These are phyloP conservation scores for Amaurobius ferox DNA, from an alignment of 2,888 invertebrate genomes.

Conservation along the genomic window DNA sequence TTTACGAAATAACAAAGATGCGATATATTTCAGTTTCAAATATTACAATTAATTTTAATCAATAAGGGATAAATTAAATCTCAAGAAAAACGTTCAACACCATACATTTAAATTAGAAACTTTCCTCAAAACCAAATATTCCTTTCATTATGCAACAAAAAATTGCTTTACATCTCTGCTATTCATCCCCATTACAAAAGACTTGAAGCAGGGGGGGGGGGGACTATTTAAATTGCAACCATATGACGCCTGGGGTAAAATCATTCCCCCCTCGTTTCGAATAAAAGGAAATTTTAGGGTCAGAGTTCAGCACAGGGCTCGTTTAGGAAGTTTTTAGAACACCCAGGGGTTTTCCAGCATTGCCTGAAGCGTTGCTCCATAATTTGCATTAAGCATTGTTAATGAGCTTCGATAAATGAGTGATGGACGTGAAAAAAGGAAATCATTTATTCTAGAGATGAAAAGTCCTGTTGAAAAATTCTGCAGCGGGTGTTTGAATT, in stretches of 20 bases:
- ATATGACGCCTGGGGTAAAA: conserved; percentile 12
- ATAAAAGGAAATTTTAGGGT: background rate
- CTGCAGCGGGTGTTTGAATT: too few relatives aligned
- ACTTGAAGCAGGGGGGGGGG: too few relatives aligned
- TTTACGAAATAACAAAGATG: too few relatives aligned
- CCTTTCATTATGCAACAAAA: background rate
- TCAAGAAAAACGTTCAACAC: too few relatives aligned
- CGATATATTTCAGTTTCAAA: too few relatives aligned
- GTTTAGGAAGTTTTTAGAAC: background rate
- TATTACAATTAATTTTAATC: too few relatives aligned
- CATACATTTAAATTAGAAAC: background rate
- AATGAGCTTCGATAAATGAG: background rate
- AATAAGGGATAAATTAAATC: too few relatives aligned
- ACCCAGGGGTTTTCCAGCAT: background rate
- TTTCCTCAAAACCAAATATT: background rate
- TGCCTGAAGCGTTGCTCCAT: background rate
- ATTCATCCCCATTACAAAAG: conserved; percentile 19
- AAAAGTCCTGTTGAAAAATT: too few relatives aligned
- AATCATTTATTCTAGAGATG: too few relatives aligned
- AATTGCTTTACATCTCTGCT: background rate
- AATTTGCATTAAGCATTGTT: conserved; percentile 12
- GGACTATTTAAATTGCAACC: conserved; percentile 10
- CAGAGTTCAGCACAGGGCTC: background rate
- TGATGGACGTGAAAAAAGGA: background rate
- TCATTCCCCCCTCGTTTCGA: background rate